Conservation (phyloP, 2,888 invertebrate genomes). For the Seladonia tumulorum region DNA sequence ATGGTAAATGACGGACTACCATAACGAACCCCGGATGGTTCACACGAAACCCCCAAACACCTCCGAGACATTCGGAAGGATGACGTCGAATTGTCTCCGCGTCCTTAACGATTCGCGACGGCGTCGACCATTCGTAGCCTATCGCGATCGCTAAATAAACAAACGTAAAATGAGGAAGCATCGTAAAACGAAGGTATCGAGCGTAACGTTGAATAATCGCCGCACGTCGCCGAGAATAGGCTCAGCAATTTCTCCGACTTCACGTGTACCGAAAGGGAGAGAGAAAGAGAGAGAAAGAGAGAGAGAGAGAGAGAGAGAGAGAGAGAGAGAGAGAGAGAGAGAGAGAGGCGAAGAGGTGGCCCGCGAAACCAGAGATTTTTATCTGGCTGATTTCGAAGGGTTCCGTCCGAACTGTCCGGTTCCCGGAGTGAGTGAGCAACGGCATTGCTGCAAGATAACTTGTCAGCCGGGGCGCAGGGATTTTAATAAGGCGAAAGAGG, state of each 20-base stretch:
- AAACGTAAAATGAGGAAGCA: background rate
- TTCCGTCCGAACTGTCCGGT: slow-evolving; percentile 13
- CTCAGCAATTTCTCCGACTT: slow-evolving; percentile 15
- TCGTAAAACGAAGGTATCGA: background rate
- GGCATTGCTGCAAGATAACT: slow-evolving; percentile 57
- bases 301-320: background rate
- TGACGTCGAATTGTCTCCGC: background rate
- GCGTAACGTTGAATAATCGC: slow-evolving; percentile 18
- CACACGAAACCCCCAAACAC: background rate
- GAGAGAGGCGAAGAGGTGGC: background rate
- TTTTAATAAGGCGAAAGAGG: slow-evolving; percentile 59
- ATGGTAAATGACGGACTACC: background rate
- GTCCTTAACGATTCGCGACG: background rate
- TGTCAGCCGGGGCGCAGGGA: slow-evolving; percentile 47
- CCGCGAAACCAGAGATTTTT: slow-evolving; percentile 16
- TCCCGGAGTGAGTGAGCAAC: slow-evolving; percentile 38
- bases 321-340: background rate
- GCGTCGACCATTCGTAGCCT: background rate
- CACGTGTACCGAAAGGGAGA: background rate
- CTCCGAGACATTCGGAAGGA: background rate
- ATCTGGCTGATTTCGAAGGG: slow-evolving; percentile 21
- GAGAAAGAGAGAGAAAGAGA: background rate
- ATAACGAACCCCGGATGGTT: background rate
- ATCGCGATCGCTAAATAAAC: background rate
- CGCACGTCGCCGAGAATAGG: background rate